Conservation (phyloP, 2,888 invertebrate genomes). For the Periphyllus acericola region DNA sequence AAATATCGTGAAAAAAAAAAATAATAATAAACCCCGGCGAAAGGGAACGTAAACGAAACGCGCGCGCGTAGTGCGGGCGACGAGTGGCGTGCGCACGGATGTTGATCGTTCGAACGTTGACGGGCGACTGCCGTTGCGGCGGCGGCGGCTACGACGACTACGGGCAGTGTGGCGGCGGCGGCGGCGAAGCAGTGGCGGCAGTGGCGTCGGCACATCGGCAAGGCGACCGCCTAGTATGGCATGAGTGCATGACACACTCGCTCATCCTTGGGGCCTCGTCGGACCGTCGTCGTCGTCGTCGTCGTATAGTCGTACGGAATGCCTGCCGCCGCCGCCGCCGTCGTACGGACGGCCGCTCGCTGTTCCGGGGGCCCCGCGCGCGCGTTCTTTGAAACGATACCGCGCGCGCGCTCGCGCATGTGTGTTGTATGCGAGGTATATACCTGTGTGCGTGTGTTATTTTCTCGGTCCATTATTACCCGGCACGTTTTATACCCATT, state of each 20-base stretch:
- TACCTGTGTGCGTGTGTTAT: conserved; percentile 41
- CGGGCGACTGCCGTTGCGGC: conserved; percentile 47
- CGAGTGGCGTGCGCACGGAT: neutral
- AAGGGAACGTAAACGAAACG: neutral
- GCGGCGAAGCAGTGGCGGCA: conserved; percentile 37
- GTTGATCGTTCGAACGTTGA: neutral
- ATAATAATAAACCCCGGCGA: neutral
- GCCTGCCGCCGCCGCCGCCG: conserved; percentile 5
- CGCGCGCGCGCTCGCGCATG: conserved; percentile 33
- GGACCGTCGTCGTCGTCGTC: conserved; percentile 1
- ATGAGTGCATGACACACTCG: conserved; percentile 57
- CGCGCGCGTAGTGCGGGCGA: neutral
- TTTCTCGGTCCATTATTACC: conserved; percentile 62
- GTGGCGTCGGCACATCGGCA: conserved; percentile 51
- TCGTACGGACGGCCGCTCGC: conserved; percentile 23
- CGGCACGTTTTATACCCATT: conserved; percentile 60
- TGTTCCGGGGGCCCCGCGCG: conserved; percentile 57
- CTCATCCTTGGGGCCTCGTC: conserved; percentile 59
- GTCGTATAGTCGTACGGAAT: conserved; percentile 53
- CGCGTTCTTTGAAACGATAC: conserved; percentile 59
- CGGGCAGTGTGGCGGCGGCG: neutral
- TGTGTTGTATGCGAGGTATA: neutral
- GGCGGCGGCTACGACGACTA: conserved; percentile 15
- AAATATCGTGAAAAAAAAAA: neutral
- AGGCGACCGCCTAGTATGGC: conserved; percentile 57